Base-by-base conservation (phyloP, 1,140 invertebrate genomes). In the Drosophila willistoni region DNA sequence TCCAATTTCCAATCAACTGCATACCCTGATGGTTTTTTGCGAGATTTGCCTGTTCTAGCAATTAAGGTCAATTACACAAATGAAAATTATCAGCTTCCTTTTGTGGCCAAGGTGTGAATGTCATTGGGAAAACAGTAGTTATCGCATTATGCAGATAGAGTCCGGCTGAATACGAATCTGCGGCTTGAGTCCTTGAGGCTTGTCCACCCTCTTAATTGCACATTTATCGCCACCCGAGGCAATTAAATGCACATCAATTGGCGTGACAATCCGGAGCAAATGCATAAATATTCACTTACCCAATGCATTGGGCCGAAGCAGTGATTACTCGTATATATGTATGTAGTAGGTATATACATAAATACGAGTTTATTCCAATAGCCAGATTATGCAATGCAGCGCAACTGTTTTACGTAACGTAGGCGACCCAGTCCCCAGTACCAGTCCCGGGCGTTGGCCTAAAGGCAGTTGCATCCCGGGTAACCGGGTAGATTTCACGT, bases 201-300 rank as follows among this genome's bases (percentile, higher is more conserved):
- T 25, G 25, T 36, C 36, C 39, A 68, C 54, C 41, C 67, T 19
- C 39, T 29, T 63, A 64, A 67, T 63, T 67, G 64, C 39, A 59
- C 25, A 60, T 47, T 76, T 61, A 71, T 75, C 64, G 7, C 14
- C 42, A 44, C 36, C 57, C 13, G 33, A 36, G 57, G 51, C 63
- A 71, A 69, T 74, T 64, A 75, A 68, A 56, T 55, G 57, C 63
- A 64, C 56, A 75, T 68, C 60, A 61, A 64, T 61, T 71, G 42
- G 33, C 33, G 47, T 33, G 57, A 60, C 61, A 67, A 33, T 63
- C 25, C 2, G 29, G 42, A 25, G 51, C 42, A 19, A 65, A 65
- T 17, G 47, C 44, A 25, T 34, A 41, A 65, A 65, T 65, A 65
- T 55, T 55, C 63, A 65, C 33, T 56, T 55, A 25, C 42, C 25